Evolutionary conservation across 2,888 invertebrate genomes (phyloP), one percentile per base, ranked within the genome.

Genomic region (Anthophora plumipes): DNA sequence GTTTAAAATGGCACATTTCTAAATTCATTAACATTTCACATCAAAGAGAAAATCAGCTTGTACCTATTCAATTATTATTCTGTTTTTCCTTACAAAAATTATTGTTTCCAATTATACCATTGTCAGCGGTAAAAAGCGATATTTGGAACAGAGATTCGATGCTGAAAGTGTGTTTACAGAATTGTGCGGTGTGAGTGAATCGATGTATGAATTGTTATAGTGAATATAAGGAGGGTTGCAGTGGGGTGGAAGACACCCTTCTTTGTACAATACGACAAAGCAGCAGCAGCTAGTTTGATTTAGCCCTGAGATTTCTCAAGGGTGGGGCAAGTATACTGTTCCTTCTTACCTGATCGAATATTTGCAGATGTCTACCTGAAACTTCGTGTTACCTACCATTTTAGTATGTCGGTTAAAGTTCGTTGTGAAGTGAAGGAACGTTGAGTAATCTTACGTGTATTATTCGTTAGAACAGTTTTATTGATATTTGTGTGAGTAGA

Each of bases 321-420:
- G 46, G 46, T 25, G 43, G 74, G 70, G 52, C 22, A 41, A 37
- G 52, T 20, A 25, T 67, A 17, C 37, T 43, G n/a, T 48, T 48
- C 31, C 63, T 12, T 55, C 55, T 31, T 31, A 39, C 46, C 59
- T 7, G 43, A 48, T 73, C 41, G 48, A 20, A 14, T 55, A 41
- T 48, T 50, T 37, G 5, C 31, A 43, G 39, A 48, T 22, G 55
- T 41, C 74, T 75, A 77, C 75, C 77, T 77, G 77, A 52, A 66
- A 46, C 37, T 46, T 43, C 31, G 22, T 14, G 14, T 22, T 17
- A 46, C 41, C 46, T 31, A n/a, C 22, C 17, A 2, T 20, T 75
- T 59, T 59, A 60, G 74, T 61, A 39, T 14, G 31, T 43, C 17
- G 37, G 7, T 20, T 7, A 54, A 60, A 20, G 20, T 20, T 1